These are phyloP conservation scores for Clytia hemisphaerica DNA, from an alignment of 30 jellyfish, hydroid and myxozoan species.

Conservation along the genomic window DNA sequence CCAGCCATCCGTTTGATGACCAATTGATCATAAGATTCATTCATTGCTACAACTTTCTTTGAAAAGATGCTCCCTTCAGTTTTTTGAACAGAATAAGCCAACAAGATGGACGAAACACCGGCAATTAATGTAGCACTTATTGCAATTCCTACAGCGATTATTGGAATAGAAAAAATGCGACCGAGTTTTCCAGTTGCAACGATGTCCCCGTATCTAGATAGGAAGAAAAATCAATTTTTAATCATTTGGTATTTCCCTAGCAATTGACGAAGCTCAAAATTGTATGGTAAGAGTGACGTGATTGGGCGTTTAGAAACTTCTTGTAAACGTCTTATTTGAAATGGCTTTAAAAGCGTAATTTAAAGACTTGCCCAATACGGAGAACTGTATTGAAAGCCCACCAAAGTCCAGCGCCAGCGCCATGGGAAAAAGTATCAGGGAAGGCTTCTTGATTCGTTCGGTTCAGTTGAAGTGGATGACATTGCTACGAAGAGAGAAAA, in stretches of 20 bases:
- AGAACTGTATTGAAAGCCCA: constrained; percentile 1
- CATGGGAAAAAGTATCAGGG: background rate
- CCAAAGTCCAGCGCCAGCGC: constrained; percentile 14
- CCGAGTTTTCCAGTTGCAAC: background rate
- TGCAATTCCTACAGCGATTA: background rate
- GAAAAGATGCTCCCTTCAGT: background rate
- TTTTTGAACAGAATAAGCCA: background rate
- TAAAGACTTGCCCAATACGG: constrained; percentile 9
- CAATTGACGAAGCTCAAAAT: background rate
- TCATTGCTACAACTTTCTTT: background rate
- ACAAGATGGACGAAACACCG: background rate
- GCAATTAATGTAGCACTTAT: background rate
- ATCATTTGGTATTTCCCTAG: background rate
- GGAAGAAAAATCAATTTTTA: background rate
- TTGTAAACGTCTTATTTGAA: no score
- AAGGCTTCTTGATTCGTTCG: constrained; percentile 12
- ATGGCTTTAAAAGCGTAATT: no score
- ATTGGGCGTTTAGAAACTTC: no score
- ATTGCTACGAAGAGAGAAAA: no score
- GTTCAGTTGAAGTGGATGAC: constrained; percentile 4
- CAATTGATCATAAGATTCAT: no score
- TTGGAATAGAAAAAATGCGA: background rate
- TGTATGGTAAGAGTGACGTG: no score
- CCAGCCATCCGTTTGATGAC: no score
- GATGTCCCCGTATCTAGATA: background rate